These are phyloP conservation scores for Oriolus oriolus DNA, from an alignment of 2,113 vertebrate genomes.

Conservation along the genomic window DNA sequence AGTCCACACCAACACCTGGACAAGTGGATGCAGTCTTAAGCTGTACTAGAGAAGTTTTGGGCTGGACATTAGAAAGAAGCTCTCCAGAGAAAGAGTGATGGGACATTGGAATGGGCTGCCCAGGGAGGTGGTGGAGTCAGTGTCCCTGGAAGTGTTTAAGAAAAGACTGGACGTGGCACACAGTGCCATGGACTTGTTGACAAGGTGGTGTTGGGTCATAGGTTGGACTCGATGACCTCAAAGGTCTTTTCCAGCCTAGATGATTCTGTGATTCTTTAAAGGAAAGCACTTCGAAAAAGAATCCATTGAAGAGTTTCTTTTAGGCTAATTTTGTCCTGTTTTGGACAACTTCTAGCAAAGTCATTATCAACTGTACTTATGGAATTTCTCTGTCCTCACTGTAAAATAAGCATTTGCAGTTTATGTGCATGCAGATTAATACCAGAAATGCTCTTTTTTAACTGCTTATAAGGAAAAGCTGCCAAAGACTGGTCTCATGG, in stretches of 20 bases:
- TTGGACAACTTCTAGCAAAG: neutral
- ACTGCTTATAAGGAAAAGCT: neutral
- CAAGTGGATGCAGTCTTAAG: neutral
- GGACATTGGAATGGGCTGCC: neutral
- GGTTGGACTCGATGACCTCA: neutral
- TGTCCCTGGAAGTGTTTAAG: neutral
- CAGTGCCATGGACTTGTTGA: neutral
- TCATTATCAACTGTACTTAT: neutral
- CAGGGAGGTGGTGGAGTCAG: neutral
- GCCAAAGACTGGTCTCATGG: neutral
- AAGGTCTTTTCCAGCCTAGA: neutral
- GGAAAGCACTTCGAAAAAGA: neutral
- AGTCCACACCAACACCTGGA: neutral
- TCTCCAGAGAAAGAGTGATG: neutral
- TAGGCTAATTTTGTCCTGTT: neutral
- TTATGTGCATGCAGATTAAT: neutral
- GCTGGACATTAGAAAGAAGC: neutral
- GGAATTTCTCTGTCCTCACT: neutral
- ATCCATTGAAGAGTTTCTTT: neutral
- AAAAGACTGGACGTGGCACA: neutral
- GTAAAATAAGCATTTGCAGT: neutral
- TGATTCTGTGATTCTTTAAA: neutral
- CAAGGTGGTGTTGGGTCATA: no score
- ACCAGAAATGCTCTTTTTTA: neutral
- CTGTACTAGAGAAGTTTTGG: neutral